These are phyloP conservation scores for Ephydatia muelleri DNA, from an alignment of 37 sponge, comb jelly and placozoan genomes.

Conservation along the genomic window DNA sequence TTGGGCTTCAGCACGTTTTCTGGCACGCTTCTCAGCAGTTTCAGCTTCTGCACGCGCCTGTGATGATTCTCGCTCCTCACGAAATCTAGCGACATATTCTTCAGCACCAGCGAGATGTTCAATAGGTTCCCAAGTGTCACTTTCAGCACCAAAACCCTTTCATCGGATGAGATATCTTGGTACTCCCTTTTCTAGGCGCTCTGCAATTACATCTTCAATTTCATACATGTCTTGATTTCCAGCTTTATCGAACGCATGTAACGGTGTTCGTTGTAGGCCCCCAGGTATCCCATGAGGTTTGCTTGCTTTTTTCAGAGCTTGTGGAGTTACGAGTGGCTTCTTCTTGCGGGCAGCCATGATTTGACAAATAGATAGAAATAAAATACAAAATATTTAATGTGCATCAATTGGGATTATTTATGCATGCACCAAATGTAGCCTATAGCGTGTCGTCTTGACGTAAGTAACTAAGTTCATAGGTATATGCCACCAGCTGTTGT, in stretches of 20 bases:
- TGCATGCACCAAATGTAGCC: too few relatives aligned
- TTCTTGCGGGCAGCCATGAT: background rate
- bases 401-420: background rate
- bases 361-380: background rate
- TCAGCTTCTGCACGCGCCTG: background rate
- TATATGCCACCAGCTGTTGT: too few relatives aligned
- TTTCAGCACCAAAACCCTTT: background rate
- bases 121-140: background rate
- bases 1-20: background rate
- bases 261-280: background rate
- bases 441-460: too few relatives aligned
- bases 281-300: background rate
- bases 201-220: background rate
- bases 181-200: background rate
- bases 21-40: background rate
- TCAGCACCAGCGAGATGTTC: constrained; percentile 1
- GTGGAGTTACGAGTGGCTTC: background rate
- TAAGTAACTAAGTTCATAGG: too few relatives aligned
- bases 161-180: background rate
- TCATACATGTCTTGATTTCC: background rate
- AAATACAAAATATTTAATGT: background rate
- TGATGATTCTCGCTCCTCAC: background rate
- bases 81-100: background rate
- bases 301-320: background rate
- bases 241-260: background rate